Percentiles rank a stretch among this genome's conserved stretches.
These are phyloP conservation scores for Varecia variegata DNA, from an alignment of 2,797 vertebrate species.

Conservation along the genomic window DNA sequence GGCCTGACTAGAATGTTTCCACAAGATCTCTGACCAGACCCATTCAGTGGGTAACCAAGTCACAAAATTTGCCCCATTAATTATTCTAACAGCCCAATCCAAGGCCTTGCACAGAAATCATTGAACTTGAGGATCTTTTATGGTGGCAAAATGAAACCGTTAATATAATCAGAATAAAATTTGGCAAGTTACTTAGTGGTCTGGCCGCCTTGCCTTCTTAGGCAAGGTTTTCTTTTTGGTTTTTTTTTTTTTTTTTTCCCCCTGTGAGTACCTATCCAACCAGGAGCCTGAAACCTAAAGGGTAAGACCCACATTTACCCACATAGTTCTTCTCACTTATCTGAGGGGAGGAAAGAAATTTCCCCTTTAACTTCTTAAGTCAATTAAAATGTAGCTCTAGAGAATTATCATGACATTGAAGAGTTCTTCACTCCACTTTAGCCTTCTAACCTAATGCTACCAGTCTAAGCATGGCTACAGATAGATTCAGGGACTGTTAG, in stretches of 20 bases:
- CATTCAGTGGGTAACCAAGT: background rate
- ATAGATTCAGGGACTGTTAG: background rate
- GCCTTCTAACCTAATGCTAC: background rate
- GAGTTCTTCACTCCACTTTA: background rate
- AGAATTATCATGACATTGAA: background rate
- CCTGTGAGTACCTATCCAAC: background rate
- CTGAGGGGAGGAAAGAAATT: background rate
- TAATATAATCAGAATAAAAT: background rate
- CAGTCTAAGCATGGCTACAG: background rate
- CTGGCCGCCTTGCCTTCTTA: background rate
- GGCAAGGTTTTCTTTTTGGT: background rate
- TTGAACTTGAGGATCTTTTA: background rate
- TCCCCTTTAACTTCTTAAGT: background rate
- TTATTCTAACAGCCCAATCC: background rate
- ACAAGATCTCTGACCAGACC: background rate
- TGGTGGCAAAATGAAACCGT: constrained; percentile 1
- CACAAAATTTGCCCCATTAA: background rate
- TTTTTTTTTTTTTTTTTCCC: background rate
- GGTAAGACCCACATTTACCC: background rate
- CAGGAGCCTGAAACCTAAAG: background rate
- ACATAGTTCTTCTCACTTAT: background rate
- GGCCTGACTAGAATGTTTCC: background rate
- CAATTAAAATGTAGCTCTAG: background rate
- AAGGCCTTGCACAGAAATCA: background rate
- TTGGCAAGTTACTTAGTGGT: background rate